phyloP scores from a whole-genome alignment of 2,888 invertebrate genomes.

The Drosophila greeni region DNA sequence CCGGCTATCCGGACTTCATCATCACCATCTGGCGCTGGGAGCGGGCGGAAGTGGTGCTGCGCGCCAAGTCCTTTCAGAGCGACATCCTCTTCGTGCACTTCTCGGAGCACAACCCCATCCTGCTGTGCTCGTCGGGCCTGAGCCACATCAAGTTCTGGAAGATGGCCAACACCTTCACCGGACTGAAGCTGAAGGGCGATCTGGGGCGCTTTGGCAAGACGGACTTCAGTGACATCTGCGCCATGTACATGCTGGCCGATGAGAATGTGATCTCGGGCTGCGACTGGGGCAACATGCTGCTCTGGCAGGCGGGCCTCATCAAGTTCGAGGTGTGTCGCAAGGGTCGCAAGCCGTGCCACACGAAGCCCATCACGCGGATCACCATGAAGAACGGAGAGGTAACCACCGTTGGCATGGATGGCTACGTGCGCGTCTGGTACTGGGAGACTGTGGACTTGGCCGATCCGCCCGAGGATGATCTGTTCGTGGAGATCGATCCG shows the following conservation, averaged over 20 bases:
- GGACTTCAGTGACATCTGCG: conserved; percentile 92
- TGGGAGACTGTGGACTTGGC: conserved; percentile 94
- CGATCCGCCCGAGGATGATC: conserved; percentile 89
- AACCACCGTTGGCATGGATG: conserved; percentile 83
- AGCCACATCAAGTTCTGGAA: conserved; percentile 95
- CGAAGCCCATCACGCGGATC: conserved; percentile 82
- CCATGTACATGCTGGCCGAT: conserved; percentile 91
- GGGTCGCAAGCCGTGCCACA: conserved; percentile 86
- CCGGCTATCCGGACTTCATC: conserved; percentile 91
- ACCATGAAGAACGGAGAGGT: conserved; percentile 77
- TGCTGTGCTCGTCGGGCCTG: conserved; percentile 87
- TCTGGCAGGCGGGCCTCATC: conserved; percentile 94
- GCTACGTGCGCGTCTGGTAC: conserved; percentile 90
- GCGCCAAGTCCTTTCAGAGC: conserved; percentile 90
- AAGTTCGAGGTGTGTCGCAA: conserved; percentile 89
- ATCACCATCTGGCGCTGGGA: conserved; percentile 95
- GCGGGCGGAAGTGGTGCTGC: conserved; percentile 85
- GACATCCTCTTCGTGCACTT: conserved; percentile 89
- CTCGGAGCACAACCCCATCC: conserved; percentile 88
- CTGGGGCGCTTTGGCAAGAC: conserved; percentile 95
- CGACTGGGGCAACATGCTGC: conserved; percentile 93
- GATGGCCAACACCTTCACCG: conserved; percentile 94
- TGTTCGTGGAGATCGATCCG: conserved; percentile 90
- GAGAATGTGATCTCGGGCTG: conserved; percentile 93
- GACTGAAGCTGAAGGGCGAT: conserved; percentile 91